A percentile compares a stretch with the other conserved stretches of the same genome.
These are phyloP conservation scores for Glandiceps talaboti DNA, from an alignment of 53 echinoderm and acorn worm species.

Conservation along the genomic window DNA sequence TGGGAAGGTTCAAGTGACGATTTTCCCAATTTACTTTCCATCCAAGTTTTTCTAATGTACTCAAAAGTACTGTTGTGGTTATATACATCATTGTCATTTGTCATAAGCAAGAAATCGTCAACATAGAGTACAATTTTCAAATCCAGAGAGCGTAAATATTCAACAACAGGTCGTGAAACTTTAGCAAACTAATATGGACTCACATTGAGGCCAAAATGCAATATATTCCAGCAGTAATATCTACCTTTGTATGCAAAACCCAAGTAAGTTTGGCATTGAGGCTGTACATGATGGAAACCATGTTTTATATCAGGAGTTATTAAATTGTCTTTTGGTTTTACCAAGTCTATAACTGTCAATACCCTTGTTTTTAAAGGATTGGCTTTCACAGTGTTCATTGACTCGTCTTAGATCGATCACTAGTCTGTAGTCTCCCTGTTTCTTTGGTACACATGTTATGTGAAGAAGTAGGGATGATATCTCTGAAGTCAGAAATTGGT, in stretches of 20 bases:
- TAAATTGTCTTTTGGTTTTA: conserved; percentile 10
- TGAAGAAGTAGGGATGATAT: too few relatives aligned
- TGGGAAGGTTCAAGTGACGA: conserved; percentile 1
- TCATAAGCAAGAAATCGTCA: conserved; percentile 9
- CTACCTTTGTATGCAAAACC: conserved; percentile 6
- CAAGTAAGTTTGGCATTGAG: conserved; percentile 1
- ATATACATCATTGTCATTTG: too few relatives aligned
- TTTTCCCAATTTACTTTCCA: conserved; percentile 5
- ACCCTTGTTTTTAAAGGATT: conserved; percentile 14
- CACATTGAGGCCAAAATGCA: conserved; percentile 13
- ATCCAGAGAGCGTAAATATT: not conserved
- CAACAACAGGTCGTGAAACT: conserved; percentile 5
- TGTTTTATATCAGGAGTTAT: conserved; percentile 17
- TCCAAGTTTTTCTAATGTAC: conserved; percentile 11
- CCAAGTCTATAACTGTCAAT: conserved; percentile 6
- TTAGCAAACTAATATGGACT: conserved; percentile 22
- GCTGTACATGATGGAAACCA: conserved; percentile 17
- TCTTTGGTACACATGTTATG: conserved; percentile 20
- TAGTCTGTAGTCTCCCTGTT: conserved; percentile 12
- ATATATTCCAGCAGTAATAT: conserved; percentile 9
- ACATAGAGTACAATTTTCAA: conserved; percentile 10
- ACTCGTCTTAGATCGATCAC: conserved; percentile 8
- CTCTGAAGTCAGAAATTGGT: too few relatives aligned
- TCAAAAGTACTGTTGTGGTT: conserved; percentile 1
- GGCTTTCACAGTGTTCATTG: not conserved